Evolutionary conservation across 2,797 vertebrate genomes (phyloP), one percentile per base, ranked within the genome.

Genomic region (Macrochelys suwanniensis): DNA sequence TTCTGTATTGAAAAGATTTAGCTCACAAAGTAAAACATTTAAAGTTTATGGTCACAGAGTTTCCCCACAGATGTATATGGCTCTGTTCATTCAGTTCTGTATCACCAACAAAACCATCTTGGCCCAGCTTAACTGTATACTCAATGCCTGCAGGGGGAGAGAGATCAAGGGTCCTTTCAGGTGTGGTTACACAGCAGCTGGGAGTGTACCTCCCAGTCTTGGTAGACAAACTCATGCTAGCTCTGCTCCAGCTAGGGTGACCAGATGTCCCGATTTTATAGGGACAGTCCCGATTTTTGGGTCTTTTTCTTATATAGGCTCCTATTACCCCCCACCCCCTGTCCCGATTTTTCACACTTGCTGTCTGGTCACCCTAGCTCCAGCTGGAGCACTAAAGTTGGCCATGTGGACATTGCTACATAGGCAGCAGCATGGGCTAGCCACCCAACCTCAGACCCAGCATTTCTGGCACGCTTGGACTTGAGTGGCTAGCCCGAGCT

Each of bases 81-180:
- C 82, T 91, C 82, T 79, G 81, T 59, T 87, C 83, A 37, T 31
- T 94, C 91, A 93, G 23, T 95, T 95, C 88, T 87, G 85, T 6
- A 78, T 31, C 21, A 12, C 50, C 49, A 80, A 42, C 10, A 42
- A 74, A 74, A 80, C 86, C 61, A 82, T 77, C 93, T 79, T 42
- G 81, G 82, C 94, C 92, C 80, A 1, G 0, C 85, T 89, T 90
- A 94, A 93, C 82, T 54, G 86, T 87, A 0, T 12, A 95, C 23
- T 50, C 82, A 77, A 5, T 79, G 49, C 77, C 0, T 26, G 61
- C 15, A 54, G 21, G 49, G 31, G 68, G 9, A 42, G 2, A 51
- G 1, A 0, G 37, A 23, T 33, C 28, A n/a, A 65, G 31, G 9
- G 5, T 7, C 61, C 33, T 65, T 65, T 65, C 15, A n/a, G 33